A percentile compares a stretch with the other conserved stretches of the same genome.
Evolutionary conservation across 2,888 invertebrate species (phyloP).

Genomic region (Hypsopygia costalis): DNA sequence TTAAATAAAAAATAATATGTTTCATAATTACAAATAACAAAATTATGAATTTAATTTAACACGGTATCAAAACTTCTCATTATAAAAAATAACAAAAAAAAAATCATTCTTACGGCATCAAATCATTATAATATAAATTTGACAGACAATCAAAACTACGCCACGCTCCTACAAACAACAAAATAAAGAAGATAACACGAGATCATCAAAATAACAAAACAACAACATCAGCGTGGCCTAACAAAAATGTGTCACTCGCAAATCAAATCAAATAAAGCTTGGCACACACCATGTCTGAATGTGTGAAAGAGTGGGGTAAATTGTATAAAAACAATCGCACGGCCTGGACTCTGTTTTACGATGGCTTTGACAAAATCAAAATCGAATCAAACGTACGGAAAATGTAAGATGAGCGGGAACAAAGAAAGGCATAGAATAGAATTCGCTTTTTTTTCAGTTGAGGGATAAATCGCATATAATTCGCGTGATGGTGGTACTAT

Average conservation of each 20-base stretch:
- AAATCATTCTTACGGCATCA: conserved; percentile 58
- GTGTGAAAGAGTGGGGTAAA: conserved; percentile 58
- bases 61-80: too few species aligned
- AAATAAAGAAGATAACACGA: conserved; percentile 52
- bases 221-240: conserved; percentile 54
- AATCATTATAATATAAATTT: conserved; percentile 56
- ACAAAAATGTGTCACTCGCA: conserved; percentile 69
- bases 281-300: conserved; percentile 54
- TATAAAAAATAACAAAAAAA: too few species aligned
- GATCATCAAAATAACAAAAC: conserved; percentile 41
- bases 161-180: conserved; percentile 52
- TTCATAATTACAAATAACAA: too few species aligned
- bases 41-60: too few species aligned
- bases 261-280: conserved; percentile 68
- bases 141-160: conserved; percentile 72
- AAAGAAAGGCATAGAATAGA: conserved; percentile 32
- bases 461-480: conserved; percentile 4
- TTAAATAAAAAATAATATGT: too few species aligned
- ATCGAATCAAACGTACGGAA: conserved; percentile 69
- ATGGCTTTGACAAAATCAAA: conserved; percentile 74
- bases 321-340: conserved; percentile 77
- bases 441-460: background rate
- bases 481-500: too few species aligned
- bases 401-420: conserved; percentile 59
- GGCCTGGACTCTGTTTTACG: conserved; percentile 49